phyloP scores from a whole-genome alignment of 2,888 invertebrate genomes.

The Apodemia mormo region DNA sequence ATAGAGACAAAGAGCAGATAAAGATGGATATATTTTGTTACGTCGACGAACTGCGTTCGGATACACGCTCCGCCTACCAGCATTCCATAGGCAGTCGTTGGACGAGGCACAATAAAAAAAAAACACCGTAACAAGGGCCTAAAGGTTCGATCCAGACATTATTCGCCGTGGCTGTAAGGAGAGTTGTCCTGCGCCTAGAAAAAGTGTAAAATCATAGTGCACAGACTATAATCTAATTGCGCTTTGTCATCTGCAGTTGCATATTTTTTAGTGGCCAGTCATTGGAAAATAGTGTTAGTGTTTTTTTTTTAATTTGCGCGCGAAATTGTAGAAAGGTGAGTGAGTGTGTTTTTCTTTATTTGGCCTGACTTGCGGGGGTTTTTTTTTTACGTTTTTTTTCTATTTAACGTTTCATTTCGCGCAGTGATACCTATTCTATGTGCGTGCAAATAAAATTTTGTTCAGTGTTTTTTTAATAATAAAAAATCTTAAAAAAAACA shows the following conservation, averaged over 20 bases:
- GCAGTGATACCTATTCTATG: background rate
- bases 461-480: no score
- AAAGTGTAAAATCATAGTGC: constrained; percentile 17
- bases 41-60: background rate
- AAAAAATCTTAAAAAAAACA: background rate
- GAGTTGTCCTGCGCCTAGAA: constrained; percentile 17
- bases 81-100: constrained; percentile 20
- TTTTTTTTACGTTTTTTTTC: background rate
- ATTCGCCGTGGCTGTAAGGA: constrained; percentile 18
- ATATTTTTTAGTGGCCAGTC: constrained; percentile 18
- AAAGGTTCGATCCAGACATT: constrained; percentile 19
- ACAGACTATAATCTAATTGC: constrained; percentile 19
- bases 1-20: background rate
- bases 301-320: constrained; percentile 18
- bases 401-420: background rate
- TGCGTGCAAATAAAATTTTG: no score
- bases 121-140: constrained; percentile 18
- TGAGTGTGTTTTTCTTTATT: constrained; percentile 15
- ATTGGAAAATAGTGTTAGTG: constrained; percentile 16
- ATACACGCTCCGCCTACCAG: constrained; percentile 15
- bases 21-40: constrained; percentile 11
- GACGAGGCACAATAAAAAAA: constrained; percentile 17
- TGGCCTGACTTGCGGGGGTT: background rate
- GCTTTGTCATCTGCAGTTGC: constrained; percentile 18
- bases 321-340: constrained; percentile 16